Evolutionary conservation across 1,140 invertebrate species (phyloP), one percentile per base, ranked within the genome.

Genomic region (Whitmania pigra): DNA sequence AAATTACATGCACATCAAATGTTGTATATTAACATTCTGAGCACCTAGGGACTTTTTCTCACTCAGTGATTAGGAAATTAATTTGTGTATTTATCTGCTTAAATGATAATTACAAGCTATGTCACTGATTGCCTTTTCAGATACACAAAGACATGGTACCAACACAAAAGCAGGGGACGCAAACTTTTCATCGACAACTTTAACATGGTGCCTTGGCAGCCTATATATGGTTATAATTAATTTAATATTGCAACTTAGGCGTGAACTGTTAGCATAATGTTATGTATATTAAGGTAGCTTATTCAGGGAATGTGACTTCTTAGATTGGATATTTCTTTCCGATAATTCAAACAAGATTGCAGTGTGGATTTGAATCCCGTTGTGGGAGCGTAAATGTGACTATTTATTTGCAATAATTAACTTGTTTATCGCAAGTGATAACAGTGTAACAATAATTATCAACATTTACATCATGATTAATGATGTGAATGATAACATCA

Each of bases 101-200:
- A 55, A 43, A 72, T 73, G 40, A 72, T 72, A 73, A 40, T 75
- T 27, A 63, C 74, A 36, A 69, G 25, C 20, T 25, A 49, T 66
- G 49, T 63, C 60, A 70, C 57, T 17, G 29, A 74, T 74, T 76
- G 31, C 80, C 75, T 82, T n/a, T 83, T 66, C 75, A 90, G 89
- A 78, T 90, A 90, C 82, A 74, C 87, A 20, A 80, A 84, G 69
- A 88, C 87, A 78, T 88, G 87, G 83, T 79, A 86, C 63, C 84
- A 84, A 76, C 83, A 85, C 71, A 82, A 79, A 75, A 80, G 77
- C 20, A 82, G 85, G 78, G 85, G 87, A 67, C 83, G 85, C 75
- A 82, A 84, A 72, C 85, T 87, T 5, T 82, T 89, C 57, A 90
- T 90, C 86, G 88, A 90, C 80, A 88, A 87, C 77, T 78, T 89